phyloP scores from a whole-genome alignment of 2,888 invertebrate genomes.

The Troides helena region DNA sequence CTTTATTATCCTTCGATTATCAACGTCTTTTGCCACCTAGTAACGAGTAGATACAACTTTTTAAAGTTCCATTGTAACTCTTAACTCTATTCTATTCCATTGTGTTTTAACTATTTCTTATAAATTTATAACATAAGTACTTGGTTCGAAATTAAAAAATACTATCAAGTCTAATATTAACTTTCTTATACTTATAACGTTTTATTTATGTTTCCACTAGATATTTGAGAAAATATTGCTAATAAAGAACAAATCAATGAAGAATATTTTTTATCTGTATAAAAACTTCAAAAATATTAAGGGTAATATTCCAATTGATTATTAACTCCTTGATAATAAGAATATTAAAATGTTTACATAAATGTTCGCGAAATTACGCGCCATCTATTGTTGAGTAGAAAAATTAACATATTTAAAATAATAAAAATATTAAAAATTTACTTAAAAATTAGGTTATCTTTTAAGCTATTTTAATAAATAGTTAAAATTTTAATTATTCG shows the following conservation, averaged over 20 bases:
- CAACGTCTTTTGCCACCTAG: slow-evolving; percentile 9
- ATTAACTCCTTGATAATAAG: neutral
- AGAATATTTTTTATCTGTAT: too few relatives aligned
- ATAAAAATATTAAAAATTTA: too few relatives aligned
- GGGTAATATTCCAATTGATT: neutral
- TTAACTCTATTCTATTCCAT: too few relatives aligned
- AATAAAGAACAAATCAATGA: too few relatives aligned
- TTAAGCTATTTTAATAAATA: neutral
- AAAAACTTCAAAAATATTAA: too few relatives aligned
- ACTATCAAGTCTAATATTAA: too few relatives aligned
- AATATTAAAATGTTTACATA: neutral
- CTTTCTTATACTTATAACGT: too few relatives aligned
- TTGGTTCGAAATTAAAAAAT: too few relatives aligned
- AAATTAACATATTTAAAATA: neutral
- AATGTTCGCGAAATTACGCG: slow-evolving; percentile 29
- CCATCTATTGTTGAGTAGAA: slow-evolving; percentile 59
- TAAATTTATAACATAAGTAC: too few relatives aligned
- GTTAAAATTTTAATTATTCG: neutral
- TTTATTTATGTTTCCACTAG: too few relatives aligned
- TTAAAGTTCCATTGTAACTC: neutral
- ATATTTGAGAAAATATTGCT: too few relatives aligned
- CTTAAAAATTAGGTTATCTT: too few relatives aligned
- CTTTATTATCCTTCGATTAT: neutral
- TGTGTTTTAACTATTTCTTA: neutral
- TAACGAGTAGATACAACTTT: slow-evolving; percentile 6